Evolutionary conservation across 2,888 invertebrate genomes (phyloP).

Genomic region (Stramonita haemastoma): DNA sequence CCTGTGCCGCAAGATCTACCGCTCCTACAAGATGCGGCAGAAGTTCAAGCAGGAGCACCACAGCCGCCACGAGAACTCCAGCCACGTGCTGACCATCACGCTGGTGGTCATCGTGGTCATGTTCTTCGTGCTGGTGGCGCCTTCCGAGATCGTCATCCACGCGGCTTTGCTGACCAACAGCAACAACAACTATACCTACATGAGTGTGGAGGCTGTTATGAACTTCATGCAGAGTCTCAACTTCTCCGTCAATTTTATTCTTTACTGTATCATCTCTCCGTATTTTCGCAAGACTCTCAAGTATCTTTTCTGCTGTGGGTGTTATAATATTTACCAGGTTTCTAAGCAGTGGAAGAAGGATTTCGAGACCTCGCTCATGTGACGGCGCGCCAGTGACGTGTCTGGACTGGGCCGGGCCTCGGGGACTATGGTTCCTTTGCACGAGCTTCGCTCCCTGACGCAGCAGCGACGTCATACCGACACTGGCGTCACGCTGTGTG

Average conservation of each 20-base stretch:
- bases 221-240: constrained; percentile 87
- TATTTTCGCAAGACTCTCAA: constrained; percentile 84
- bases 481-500: constrained; percentile 21
- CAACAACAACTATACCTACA: constrained; percentile 63
- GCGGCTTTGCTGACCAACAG: constrained; percentile 59
- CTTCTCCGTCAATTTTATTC: constrained; percentile 88
- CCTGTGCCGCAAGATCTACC: constrained; percentile 70
- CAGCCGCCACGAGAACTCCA: constrained; percentile 58
- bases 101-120: constrained; percentile 74
- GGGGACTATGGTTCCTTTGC: neutral
- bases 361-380: constrained; percentile 53
- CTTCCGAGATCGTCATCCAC: constrained; percentile 71
- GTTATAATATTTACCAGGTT: constrained; percentile 48
- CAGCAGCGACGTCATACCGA: neutral
- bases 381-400: constrained; percentile 33
- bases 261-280: constrained; percentile 87
- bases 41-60: constrained; percentile 56
- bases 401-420: neutral
- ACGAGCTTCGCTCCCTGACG: neutral
- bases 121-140: constrained; percentile 74
- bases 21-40: constrained; percentile 67
- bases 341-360: constrained; percentile 52
- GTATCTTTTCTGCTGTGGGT: constrained; percentile 64
- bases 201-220: constrained; percentile 79
- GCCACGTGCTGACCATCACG: constrained; percentile 71